Evolutionary conservation across 2,888 invertebrate species (phyloP), one percentile per base, ranked within the genome.

Genomic region (Gandaritis pyraliata): DNA sequence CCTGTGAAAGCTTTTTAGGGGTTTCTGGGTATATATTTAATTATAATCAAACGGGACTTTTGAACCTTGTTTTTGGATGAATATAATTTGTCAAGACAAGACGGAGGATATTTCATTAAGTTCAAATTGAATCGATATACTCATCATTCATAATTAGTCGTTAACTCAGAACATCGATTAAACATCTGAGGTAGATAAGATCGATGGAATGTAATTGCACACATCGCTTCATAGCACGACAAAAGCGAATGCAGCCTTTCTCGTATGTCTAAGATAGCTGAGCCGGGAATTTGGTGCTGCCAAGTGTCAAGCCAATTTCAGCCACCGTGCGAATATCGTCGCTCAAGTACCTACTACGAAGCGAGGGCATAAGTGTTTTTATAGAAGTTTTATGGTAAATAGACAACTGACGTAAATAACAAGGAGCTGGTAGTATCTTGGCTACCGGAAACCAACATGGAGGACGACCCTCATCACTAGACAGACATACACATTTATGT

Each of bases 391-490:
- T 52, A 57, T 58, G 53, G 45, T 58, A 54, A 54, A 46, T 45
- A 49, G 18, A 46, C 39, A 54, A 38, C 36, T 57, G 16, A 43
- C 12, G 8, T 33, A 33, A 48, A 41, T 18, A 48, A 16, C 29
- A 46, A 49, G 41, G 29, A 41, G 15, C 2, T 43, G 45, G 12
- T 38, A 39, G 46, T 47, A 39, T 38, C 38, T 46, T 18, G 36
- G 11, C 16, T 46, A 47, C 33, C 43, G 43, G 49, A 54, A 48
- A 38, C 18, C 41, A 47, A 18, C 36, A 13, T 46, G 30, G 39
- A 45, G 16, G 30, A 30, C 43, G 45, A 41, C 54, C 58, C 54
- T 62, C 54, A 46, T 62, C 49, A 62, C 45, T 43, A 46, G 11
- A 51, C 45, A 43, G 52, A 47, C 39, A 38, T 10, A 52, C 33